Evolutionary conservation across 1,140 invertebrate genomes (phyloP), one percentile per base, ranked within the genome.

Genomic region (Drosophila miranda): DNA sequence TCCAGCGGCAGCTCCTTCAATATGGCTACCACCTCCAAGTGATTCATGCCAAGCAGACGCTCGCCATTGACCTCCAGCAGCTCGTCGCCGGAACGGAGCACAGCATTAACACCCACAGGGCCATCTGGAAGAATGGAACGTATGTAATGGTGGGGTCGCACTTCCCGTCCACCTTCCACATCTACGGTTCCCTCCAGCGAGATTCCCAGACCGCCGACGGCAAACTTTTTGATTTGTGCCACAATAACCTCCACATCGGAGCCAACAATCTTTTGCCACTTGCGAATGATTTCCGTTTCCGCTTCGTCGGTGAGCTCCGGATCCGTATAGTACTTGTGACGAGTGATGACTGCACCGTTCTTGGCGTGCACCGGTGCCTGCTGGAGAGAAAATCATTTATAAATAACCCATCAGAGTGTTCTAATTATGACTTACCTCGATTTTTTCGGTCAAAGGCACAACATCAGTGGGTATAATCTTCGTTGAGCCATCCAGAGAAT

Each of bases 131-230:
- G 92, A 75, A 99, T 97, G 26, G 96, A 97, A 67, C 97, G 94
- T 80, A 98, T 98, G 90, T 98, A 98, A 92, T 98, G 96, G 93
- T 99, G 96, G 49, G 97, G 95, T 73, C 97, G 93, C 57, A 98
- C 95, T 94, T 98, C 96, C 19, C 95, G 93, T 3, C 97, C 97
- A 71, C 97, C 96, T 90, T 98, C 96, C 41, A 98, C 96, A 86
- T 98, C 97, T 16, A 98, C 98, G 0, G 98, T 99, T 49, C 98
- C 98, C 91, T 99, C 98, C 51, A 99, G 92, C 59, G 97, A 98
- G 67, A 99, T 99, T 7, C 98, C 98, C 23, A 99, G 93, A 14
- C 98, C 98, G 64, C 97, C 96, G 91, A 95, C 96, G 64, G 94
- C 95, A 91, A 95, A 97, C 92, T 97, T 99, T 88, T 94, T 96